Base-by-base conservation (phyloP, 2,113 vertebrate genomes). In the Platichthys flesus region DNA sequence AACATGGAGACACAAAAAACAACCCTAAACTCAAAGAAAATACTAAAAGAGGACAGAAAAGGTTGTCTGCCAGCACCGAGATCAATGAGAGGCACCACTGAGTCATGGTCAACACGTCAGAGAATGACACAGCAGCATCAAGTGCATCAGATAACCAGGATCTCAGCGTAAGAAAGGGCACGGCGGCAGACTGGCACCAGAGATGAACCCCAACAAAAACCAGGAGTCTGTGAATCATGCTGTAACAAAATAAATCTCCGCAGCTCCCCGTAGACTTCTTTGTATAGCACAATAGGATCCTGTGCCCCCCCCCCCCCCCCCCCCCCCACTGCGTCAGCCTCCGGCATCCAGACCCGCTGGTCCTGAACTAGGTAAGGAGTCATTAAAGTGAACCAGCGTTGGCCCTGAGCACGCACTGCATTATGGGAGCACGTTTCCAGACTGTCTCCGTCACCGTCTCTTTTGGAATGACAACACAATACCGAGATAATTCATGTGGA, bases 91-190 rank as follows among this genome's bases (percentile, higher is more conserved):
- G 90, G 87, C 92, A 90, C 83, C 87, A 90, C 93, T 95, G 93
- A 94, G 92, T 95, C 94, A 95, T 76, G 85, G 79, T 74, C 92
- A 37, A 91, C 84, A 92, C 91, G 93, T 93, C 90, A 55, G 59
- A 57, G 93, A 2, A 90, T 92, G 94, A 93, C 93, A 93, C 92
- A 93, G 93, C 90, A 88, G 61, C 76, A 84, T 51, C 3, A 77
- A 62, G 62, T 62, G 54, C 78, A 57, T 83, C 78, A 37, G 58
- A 60, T 79, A 65, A 45, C 16, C 63, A 47, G 61, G 10, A 57
- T 73, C 42, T 69, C 12, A 10, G 59, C 18, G 18, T 40, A 40
- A 71, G 65, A 83, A 60, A 69, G 21, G 67, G 3, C 54, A 49
- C 15, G 2, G 47, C 35, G 60, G 57, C 57, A 59, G 67, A 66